Percentiles rank a stretch among this genome's conserved stretches.
Conservation (phyloP, 1,140 invertebrate species). For the Conus betulinus region DNA sequence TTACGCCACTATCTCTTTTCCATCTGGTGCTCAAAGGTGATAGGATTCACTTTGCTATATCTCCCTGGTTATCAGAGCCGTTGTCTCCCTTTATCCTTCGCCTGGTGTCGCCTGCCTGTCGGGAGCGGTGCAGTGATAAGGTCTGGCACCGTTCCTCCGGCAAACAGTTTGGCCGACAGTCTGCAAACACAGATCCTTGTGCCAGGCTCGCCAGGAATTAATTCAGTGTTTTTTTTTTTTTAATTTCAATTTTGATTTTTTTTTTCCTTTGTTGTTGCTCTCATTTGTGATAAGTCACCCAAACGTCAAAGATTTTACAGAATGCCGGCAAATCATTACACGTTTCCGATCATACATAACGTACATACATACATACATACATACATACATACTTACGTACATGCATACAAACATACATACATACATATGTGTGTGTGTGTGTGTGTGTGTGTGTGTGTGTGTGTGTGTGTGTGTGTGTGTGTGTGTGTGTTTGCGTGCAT, state of each 20-base stretch:
- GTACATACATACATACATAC: not conserved
- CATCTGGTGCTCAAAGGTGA: constrained; percentile 3
- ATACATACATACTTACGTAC: too few relatives aligned
- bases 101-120: not conserved
- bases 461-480: too few relatives aligned
- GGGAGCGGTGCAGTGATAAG: not conserved
- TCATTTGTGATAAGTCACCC: constrained; percentile 1
- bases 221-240: not conserved
- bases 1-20: not conserved
- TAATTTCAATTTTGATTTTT: too few relatives aligned
- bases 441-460: too few relatives aligned
- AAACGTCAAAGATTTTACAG: not conserved
- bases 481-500: too few relatives aligned
- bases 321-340: not conserved
- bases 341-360: constrained; percentile 7
- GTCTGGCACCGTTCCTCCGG: not conserved
- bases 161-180: constrained; percentile 10
- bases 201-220: not conserved
- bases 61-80: constrained; percentile 6
- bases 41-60: constrained; percentile 15
- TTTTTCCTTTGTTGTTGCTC: too few relatives aligned
- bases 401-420: too few relatives aligned
- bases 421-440: too few relatives aligned
- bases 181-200: constrained; percentile 9
- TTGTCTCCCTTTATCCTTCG: constrained; percentile 6